phyloP scores from a whole-genome alignment of 2,113 vertebrate genomes.

The Pandion haliaetus region DNA sequence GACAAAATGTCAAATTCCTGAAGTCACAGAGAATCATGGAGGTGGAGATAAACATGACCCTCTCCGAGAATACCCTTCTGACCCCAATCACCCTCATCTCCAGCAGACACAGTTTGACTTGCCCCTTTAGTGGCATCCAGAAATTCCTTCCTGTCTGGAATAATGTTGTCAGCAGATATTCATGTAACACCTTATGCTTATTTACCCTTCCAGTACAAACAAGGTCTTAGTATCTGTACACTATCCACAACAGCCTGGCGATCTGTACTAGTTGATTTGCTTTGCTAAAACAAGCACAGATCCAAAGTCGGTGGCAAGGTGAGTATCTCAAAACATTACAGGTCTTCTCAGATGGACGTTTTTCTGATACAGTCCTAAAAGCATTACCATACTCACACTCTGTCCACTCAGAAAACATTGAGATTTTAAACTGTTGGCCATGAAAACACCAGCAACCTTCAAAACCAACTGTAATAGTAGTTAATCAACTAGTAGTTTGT shows the following conservation, averaged over 20 bases:
- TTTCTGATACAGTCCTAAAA: neutral
- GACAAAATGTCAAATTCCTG: slow-evolving; percentile 2
- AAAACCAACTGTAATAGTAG: neutral
- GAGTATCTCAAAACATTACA: neutral
- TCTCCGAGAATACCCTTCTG: neutral
- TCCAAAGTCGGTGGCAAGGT: neutral
- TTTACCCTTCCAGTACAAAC: neutral
- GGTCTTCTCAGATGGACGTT: neutral
- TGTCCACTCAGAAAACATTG: neutral
- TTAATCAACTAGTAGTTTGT: neutral
- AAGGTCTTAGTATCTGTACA: neutral
- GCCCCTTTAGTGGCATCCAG: neutral
- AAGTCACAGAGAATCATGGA: neutral
- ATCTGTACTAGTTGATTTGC: neutral
- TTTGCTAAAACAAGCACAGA: neutral
- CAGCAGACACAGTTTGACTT: neutral
- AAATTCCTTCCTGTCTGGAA: neutral
- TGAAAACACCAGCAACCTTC: neutral
- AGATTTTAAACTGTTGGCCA: neutral
- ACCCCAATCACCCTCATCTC: neutral
- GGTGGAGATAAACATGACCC: neutral
- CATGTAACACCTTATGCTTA: neutral
- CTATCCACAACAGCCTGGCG: neutral
- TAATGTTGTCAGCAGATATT: neutral
- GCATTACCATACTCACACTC: neutral